phyloP scores from a whole-genome alignment of 2,888 invertebrate species.

The Calameuta filiformis region DNA sequence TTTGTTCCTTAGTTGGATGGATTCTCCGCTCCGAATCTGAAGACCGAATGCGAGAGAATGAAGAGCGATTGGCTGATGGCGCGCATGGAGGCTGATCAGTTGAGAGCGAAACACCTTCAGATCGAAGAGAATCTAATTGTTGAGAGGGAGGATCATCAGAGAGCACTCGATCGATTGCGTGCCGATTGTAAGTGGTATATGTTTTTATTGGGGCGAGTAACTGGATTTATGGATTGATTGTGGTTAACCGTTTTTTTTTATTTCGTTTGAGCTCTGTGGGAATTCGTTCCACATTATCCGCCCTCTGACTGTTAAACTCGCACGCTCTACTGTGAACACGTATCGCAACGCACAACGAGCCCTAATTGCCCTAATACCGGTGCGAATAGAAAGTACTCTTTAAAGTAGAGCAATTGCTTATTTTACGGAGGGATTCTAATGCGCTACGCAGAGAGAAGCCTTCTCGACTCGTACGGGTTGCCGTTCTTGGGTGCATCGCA shows the following conservation, averaged over 20 bases:
- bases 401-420: slow-evolving; percentile 50
- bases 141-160: slow-evolving; percentile 61
- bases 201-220: not conserved
- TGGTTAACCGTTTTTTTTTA: not conserved
- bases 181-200: slow-evolving; percentile 46
- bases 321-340: not conserved
- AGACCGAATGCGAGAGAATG: slow-evolving; percentile 67
- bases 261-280: not conserved
- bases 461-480: not conserved
- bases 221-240: not conserved
- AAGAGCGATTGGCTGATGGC: slow-evolving; percentile 66
- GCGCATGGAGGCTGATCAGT: slow-evolving; percentile 67
- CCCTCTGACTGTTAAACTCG: not conserved
- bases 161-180: slow-evolving; percentile 60
- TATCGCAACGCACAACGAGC: slow-evolving; percentile 32
- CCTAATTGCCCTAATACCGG: slow-evolving; percentile 41
- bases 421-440: slow-evolving; percentile 23
- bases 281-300: not conserved
- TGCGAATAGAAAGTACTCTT: slow-evolving; percentile 28
- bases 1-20: slow-evolving; percentile 70
- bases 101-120: slow-evolving; percentile 56
- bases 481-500: too few relatives aligned
- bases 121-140: slow-evolving; percentile 61
- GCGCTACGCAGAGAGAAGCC: not conserved
- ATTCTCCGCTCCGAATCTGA: slow-evolving; percentile 70